phyloP scores from a whole-genome alignment of 2,888 invertebrate genomes.

The Ochropacha duplaris region DNA sequence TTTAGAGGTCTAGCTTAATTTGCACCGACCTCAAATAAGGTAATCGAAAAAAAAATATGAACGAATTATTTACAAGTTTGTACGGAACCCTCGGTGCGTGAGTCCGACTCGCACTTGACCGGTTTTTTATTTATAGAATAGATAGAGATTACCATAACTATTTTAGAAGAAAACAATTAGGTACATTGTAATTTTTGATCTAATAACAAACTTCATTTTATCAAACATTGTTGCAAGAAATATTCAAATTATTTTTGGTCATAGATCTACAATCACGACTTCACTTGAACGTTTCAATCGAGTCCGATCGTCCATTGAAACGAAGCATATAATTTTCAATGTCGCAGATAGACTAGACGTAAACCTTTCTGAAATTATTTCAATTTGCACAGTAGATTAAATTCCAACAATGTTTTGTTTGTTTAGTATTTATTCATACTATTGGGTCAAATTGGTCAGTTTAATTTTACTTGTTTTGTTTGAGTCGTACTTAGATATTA shows the following conservation, averaged over 20 bases:
- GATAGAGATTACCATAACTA: background rate
- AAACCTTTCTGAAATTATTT: constrained; percentile 19
- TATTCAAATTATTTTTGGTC: background rate
- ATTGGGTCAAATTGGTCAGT: background rate
- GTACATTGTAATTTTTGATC: background rate
- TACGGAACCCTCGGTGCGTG: too few relatives aligned
- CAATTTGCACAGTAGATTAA: constrained; percentile 16
- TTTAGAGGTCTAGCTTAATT: too few relatives aligned
- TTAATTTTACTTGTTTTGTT: background rate
- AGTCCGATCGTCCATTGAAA: background rate
- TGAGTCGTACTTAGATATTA: too few relatives aligned
- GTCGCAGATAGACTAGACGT: constrained; percentile 11
- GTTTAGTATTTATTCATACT: background rate
- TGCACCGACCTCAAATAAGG: too few relatives aligned
- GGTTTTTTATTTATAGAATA: too few relatives aligned
- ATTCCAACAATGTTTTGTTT: constrained; percentile 9
- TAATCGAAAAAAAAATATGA: too few relatives aligned
- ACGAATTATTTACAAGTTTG: too few relatives aligned
- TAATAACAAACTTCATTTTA: background rate
- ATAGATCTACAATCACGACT: background rate
- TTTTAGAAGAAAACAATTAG: background rate
- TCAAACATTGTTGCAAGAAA: background rate
- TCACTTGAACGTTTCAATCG: background rate
- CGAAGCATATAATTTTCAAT: constrained; percentile 13
- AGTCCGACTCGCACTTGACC: too few relatives aligned